Conservation (phyloP, 2,113 vertebrate species). For the Cervus canadensis region DNA sequence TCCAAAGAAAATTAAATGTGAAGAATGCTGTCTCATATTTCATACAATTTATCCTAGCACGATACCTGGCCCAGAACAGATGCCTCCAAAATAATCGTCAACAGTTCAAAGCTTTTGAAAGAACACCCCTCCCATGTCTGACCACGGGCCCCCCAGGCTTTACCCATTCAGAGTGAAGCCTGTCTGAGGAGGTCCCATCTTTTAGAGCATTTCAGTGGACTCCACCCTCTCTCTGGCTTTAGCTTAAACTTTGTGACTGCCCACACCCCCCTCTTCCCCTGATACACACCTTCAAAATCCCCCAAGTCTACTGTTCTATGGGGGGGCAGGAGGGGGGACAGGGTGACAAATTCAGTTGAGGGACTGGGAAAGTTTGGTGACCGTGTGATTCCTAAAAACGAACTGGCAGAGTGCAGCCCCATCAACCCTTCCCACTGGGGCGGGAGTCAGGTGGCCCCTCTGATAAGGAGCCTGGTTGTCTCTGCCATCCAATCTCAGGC, state of each 20-base stretch:
- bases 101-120: not conserved
- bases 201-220: not conserved
- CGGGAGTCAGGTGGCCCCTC: not conserved
- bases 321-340: not conserved
- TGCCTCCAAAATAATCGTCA: not conserved
- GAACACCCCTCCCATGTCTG: not conserved
- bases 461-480: not conserved
- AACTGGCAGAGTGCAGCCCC: not conserved
- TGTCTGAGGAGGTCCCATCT: not conserved
- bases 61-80: not conserved
- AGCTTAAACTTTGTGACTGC: not conserved
- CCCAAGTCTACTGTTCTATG: not conserved
- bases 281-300: not conserved
- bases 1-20: not conserved
- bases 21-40: not conserved
- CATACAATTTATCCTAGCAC: not conserved
- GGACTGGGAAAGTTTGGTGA: not conserved
- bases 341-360: not conserved
- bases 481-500: not conserved
- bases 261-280: too few species aligned
- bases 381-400: not conserved
- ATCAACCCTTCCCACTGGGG: not conserved
- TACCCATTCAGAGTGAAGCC: not conserved
- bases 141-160: too few species aligned
- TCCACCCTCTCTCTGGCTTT: not conserved